Percentiles rank a stretch among this genome's conserved stretches.
Conservation (phyloP, 2,113 vertebrate genomes). For the Falco punctatus region DNA sequence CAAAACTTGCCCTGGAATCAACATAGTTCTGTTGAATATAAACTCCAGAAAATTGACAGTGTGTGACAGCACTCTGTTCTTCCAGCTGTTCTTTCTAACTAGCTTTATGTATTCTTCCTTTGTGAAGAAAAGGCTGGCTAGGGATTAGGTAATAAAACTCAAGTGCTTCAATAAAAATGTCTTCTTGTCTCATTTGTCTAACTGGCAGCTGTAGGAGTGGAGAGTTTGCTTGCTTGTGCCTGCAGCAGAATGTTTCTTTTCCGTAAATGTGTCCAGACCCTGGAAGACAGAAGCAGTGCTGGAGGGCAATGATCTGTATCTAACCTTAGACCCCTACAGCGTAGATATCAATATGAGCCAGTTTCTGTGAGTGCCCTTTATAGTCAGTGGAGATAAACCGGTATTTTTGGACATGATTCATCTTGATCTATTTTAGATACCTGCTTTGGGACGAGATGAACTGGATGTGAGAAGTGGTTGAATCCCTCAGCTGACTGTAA, state of each 20-base stretch:
- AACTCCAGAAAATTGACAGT: neutral
- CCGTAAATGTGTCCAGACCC: neutral
- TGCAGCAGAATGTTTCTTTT: neutral
- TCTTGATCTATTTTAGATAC: conserved; percentile 35
- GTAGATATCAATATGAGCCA: neutral
- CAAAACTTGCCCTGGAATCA: neutral
- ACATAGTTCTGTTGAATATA: neutral
- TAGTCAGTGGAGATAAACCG: neutral
- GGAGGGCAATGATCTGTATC: neutral
- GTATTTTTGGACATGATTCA: conserved; percentile 38
- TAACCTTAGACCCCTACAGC: neutral
- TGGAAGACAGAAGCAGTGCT: neutral
- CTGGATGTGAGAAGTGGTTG: neutral
- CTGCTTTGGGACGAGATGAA: conserved; percentile 1
- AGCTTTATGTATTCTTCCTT: neutral
- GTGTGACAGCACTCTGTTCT: neutral
- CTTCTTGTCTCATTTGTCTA: neutral
- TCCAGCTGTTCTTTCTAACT: neutral
- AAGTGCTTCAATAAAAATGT: conserved; percentile 3
- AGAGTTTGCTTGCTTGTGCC: neutral
- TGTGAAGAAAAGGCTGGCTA: neutral
- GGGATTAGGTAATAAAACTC: conserved; percentile 1
- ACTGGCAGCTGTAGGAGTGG: neutral
- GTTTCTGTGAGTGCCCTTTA: neutral
- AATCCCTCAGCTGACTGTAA: neutral